A percentile compares a stretch with the other conserved stretches of the same genome.
Evolutionary conservation across 1,140 invertebrate genomes (phyloP).

Genomic region (Babylonia areolata): DNA sequence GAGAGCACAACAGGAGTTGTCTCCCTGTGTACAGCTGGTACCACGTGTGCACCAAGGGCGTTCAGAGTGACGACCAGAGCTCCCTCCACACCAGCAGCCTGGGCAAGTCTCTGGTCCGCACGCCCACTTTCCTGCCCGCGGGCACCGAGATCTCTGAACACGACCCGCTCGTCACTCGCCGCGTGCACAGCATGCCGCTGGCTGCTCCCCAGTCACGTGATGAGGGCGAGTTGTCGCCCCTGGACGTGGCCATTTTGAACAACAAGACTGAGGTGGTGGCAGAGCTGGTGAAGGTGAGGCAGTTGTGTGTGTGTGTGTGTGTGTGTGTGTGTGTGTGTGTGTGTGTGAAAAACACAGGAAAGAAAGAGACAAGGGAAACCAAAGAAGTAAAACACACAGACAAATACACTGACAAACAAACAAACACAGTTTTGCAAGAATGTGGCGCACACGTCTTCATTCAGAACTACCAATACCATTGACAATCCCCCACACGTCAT

Average conservation of each 20-base stretch:
- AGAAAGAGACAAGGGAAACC: no score
- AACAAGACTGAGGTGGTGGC: background rate
- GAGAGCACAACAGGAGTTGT: no score
- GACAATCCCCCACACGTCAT: no score
- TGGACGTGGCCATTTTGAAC: constrained; percentile 14
- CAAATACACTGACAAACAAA: no score
- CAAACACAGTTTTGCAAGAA: no score
- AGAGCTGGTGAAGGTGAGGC: background rate
- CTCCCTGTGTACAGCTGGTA: background rate
- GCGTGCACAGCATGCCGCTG: background rate
- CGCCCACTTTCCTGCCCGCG: background rate
- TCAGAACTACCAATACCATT: no score
- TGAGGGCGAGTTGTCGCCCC: background rate
- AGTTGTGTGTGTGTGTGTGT: background rate
- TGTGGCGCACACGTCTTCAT: no score
- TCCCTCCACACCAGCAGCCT: background rate
- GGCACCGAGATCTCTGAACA: background rate
- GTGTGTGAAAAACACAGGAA: no score
- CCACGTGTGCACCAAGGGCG: background rate
- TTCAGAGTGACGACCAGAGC: background rate
- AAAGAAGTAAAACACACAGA: no score
- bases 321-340: no score
- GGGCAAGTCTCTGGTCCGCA: background rate
- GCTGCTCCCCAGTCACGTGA: background rate
- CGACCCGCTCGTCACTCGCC: background rate